Percentiles rank a stretch among this genome's conserved stretches.
phyloP scores from a whole-genome alignment of 2,797 vertebrate genomes.

The Apogon talboti region DNA sequence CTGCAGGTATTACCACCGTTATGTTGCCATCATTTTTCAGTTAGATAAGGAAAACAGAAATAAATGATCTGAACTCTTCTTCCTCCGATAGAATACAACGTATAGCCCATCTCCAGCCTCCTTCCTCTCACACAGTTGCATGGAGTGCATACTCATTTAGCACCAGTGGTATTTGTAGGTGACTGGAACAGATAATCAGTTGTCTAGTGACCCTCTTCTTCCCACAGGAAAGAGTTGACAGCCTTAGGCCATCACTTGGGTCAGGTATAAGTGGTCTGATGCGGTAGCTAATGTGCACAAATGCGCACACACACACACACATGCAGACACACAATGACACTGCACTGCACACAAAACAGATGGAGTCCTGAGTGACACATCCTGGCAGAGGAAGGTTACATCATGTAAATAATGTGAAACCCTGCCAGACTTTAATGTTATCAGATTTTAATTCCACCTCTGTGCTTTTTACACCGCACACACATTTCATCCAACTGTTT shows the following conservation, averaged over 20 bases:
- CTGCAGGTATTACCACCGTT: too few relatives aligned
- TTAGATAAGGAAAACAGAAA: too few relatives aligned
- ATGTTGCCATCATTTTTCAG: too few relatives aligned
- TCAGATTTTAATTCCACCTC: constrained; percentile 70
- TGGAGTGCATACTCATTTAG: too few relatives aligned
- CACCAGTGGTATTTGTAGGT: constrained; percentile 57
- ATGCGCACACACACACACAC: constrained; percentile 25
- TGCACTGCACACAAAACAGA: constrained; percentile 60
- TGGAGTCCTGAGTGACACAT: constrained; percentile 76
- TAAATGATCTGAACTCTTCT: too few relatives aligned
- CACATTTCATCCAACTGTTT: constrained; percentile 36
- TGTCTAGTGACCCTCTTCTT: constrained; percentile 63
- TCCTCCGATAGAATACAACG: too few relatives aligned
- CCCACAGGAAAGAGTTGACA: constrained; percentile 70
- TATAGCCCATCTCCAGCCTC: too few relatives aligned
- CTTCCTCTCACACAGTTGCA: too few relatives aligned
- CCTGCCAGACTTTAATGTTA: constrained; percentile 75
- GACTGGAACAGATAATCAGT: constrained; percentile 71
- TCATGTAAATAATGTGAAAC: constrained; percentile 79
- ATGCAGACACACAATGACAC: constrained; percentile 29
- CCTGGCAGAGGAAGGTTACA: constrained; percentile 77
- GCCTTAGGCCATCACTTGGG: constrained; percentile 69
- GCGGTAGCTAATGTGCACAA: constrained; percentile 41
- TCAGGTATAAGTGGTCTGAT: constrained; percentile 53
- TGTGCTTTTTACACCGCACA: constrained; percentile 45